Conservation (phyloP, 2,113 vertebrate genomes). For the Ochotona princeps region DNA sequence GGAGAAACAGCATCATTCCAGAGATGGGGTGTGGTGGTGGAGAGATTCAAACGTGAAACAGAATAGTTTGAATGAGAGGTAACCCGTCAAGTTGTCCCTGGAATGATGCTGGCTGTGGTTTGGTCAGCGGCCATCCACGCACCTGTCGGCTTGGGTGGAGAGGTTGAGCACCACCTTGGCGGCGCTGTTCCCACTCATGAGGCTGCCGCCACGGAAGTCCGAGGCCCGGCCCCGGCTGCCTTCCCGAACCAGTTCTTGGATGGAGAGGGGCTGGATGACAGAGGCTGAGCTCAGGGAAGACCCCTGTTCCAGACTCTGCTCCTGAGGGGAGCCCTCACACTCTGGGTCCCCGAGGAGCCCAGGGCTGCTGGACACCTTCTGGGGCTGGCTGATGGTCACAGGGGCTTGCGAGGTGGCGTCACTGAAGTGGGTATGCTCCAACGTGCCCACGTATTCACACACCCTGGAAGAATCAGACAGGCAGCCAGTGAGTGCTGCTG, state of each 20-base stretch:
- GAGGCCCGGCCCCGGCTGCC: conserved; percentile 87
- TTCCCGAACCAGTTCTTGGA: conserved; percentile 95
- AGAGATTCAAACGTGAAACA: not conserved
- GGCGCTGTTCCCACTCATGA: conserved; percentile 90
- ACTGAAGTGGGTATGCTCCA: conserved; percentile 98
- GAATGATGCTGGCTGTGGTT: not conserved
- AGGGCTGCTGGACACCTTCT: conserved; percentile 72
- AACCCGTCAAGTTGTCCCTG: not conserved
- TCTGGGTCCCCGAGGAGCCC: conserved; percentile 82
- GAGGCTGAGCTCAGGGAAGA: conserved; percentile 88
- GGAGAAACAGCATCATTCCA: not conserved
- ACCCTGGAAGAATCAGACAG: conserved; percentile 84
- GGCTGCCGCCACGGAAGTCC: conserved; percentile 91
- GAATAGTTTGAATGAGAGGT: not conserved
- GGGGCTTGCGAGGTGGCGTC: conserved; percentile 90
- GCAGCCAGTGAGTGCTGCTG: not conserved
- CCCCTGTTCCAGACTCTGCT: conserved; percentile 85
- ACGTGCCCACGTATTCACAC: conserved; percentile 95
- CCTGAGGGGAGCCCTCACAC: conserved; percentile 81
- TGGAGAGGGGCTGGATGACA: conserved; percentile 91
- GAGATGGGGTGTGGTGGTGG: not conserved
- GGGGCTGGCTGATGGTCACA: conserved; percentile 92
- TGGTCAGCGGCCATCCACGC: not conserved
- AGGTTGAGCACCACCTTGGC: conserved; percentile 94
- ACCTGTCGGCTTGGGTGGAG: conserved; percentile 96